Evolutionary conservation across 2,888 invertebrate species (phyloP), one percentile per base, ranked within the genome.

Genomic region (Germaria angustata): DNA sequence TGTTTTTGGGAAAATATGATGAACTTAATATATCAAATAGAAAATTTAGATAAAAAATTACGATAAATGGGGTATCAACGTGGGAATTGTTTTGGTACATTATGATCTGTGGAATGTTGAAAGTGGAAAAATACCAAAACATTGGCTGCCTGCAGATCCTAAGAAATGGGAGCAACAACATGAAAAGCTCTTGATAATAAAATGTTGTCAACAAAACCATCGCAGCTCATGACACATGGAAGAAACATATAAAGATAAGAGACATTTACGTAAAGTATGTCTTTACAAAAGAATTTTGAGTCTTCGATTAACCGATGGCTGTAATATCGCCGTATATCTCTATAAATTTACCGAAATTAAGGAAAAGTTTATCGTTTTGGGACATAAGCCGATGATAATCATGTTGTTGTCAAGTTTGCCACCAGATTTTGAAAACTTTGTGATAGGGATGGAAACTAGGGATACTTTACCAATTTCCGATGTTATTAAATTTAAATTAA

Each of bases 171-270:
- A n/a, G n/a, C n/a, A n/a, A n/a, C n/a, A n/a, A n/a, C n/a, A n/a
- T n/a, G n/a, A 17, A 75, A 76, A 28, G 71, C 80, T 9, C 65
- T 81, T 2, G 68, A 55, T 8, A 61, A 39, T 9, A 66, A 77
- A 11, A 46, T 41, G 17, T 22, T 77, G 4, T 39, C 72, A 8
- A 68, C 76, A 13, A 77, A 77, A 28, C 32, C 65, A 3, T 78
- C 72, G 1, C 79, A 79, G 44, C 41, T 75, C 24, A 51, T 17
- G 72, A 77, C 2, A 72, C 72, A 2, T 81, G 77, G 77, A 51
- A 53, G 22, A 77, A 72, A 41, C 51, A 65, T 76, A 71, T 55
- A 11, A 66, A 46, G 24, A 71, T 9, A 66, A 51, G 15, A 76
- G 73, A 22, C 61, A 66, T 0, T 32, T 69, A 20, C 24, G 68